Conservation (phyloP, 2,888 invertebrate genomes). For the Eristalis tenax region DNA sequence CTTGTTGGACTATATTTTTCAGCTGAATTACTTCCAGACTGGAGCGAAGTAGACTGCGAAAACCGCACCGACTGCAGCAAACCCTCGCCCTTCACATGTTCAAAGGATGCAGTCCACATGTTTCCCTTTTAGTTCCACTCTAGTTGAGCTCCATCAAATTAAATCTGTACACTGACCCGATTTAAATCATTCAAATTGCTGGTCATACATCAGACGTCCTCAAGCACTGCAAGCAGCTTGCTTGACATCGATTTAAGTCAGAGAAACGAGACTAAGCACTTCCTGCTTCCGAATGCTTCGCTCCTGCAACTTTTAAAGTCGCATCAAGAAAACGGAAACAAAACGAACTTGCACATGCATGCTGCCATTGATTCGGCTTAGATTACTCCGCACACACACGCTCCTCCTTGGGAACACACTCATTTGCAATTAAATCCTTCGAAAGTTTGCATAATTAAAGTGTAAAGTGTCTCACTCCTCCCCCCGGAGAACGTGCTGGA, state of each 20-base stretch:
- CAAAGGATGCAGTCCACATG: not conserved
- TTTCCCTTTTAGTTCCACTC: not conserved
- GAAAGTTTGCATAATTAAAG: conserved; percentile 43
- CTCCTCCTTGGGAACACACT: too few species aligned
- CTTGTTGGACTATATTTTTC: not conserved
- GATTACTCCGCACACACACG: not conserved
- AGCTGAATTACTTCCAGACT: not conserved
- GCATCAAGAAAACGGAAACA: not conserved
- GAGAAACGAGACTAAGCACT: not conserved
- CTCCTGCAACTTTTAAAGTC: not conserved
- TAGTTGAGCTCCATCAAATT: not conserved
- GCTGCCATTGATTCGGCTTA: not conserved
- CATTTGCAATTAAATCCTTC: conserved; percentile 12
- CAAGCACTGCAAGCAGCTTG: not conserved
- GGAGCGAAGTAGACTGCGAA: not conserved
- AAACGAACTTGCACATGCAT: not conserved
- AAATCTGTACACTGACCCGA: conserved; percentile 1
- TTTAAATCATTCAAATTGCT: not conserved
- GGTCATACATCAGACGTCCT: not conserved
- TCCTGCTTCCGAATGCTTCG: not conserved
- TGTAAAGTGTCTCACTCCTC: not conserved
- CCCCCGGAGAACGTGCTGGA: not conserved
- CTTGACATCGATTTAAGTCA: not conserved
- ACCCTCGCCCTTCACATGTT: not conserved
- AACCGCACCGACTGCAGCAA: not conserved